A percentile compares a stretch with the other conserved stretches of the same genome.
Evolutionary conservation across 2,888 invertebrate genomes (phyloP).

Genomic region (Agrochola lota): DNA sequence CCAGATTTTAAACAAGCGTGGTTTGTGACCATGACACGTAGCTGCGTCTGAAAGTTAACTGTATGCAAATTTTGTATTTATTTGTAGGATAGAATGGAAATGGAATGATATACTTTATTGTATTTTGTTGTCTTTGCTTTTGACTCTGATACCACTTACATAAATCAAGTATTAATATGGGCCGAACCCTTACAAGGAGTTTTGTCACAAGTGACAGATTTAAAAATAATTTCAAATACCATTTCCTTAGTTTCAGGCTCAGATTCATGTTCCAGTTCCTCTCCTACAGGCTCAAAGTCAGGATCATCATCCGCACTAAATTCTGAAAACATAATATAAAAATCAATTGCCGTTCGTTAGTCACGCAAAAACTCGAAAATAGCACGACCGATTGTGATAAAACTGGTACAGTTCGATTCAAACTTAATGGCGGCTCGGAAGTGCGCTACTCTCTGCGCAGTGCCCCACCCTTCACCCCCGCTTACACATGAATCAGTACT

Average conservation of each 20-base stretch:
- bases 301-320: constrained; percentile 79
- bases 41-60: neutral
- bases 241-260: constrained; percentile 74
- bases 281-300: constrained; percentile 78
- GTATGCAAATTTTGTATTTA: neutral
- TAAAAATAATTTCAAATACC: constrained; percentile 27
- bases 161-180: neutral
- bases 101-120: neutral
- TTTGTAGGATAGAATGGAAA: neutral
- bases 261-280: constrained; percentile 64
- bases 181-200: neutral
- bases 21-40: neutral
- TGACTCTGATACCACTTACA: too few species aligned
- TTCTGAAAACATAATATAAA: constrained; percentile 60
- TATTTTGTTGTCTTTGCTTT: neutral
- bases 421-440: too few species aligned
- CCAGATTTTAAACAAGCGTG: neutral
- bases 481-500: too few species aligned
- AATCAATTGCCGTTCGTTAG: too few species aligned
- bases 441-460: too few species aligned
- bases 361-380: too few species aligned
- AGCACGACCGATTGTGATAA: too few species aligned
- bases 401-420: too few species aligned
- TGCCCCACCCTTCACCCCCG: too few species aligned
- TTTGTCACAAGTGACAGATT: neutral